Percentiles rank a stretch among this genome's conserved stretches.
These are phyloP conservation scores for Xestia xanthographa DNA, from an alignment of 2,888 invertebrate genomes.

Conservation along the genomic window DNA sequence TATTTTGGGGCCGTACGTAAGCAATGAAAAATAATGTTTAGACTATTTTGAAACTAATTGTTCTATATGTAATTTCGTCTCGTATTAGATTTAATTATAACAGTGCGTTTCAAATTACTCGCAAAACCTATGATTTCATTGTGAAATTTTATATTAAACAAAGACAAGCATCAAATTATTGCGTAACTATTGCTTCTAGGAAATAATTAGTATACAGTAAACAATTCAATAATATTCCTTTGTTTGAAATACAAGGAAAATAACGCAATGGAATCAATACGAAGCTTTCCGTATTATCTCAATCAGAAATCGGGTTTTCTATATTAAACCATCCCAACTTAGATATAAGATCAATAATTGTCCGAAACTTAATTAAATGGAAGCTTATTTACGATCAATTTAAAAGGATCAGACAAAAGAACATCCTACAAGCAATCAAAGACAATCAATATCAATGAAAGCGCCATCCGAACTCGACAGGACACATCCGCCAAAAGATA, in stretches of 20 bases:
- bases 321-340: not conserved
- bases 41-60: conserved; percentile 41
- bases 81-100: conserved; percentile 32
- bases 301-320: not conserved
- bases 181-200: not conserved
- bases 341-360: not conserved
- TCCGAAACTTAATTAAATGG: not conserved
- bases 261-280: not conserved
- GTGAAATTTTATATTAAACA: not conserved
- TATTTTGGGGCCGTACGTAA: conserved; percentile 26
- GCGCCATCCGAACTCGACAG: conserved; percentile 16
- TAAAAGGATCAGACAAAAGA: conserved; percentile 16
- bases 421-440: conserved; percentile 15
- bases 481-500: conserved; percentile 42
- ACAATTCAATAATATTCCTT: not conserved
- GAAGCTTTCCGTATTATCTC: not conserved
- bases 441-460: conserved; percentile 36
- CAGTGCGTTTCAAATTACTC: conserved; percentile 4
- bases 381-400: conserved; percentile 1
- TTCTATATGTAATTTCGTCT: conserved; percentile 29
- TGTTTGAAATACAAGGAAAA: not conserved
- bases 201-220: not conserved
- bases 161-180: not conserved
- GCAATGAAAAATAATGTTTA: conserved; percentile 55
- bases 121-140: not conserved